phyloP scores from a whole-genome alignment of 2,888 invertebrate genomes.

The Drosophila greeni region DNA sequence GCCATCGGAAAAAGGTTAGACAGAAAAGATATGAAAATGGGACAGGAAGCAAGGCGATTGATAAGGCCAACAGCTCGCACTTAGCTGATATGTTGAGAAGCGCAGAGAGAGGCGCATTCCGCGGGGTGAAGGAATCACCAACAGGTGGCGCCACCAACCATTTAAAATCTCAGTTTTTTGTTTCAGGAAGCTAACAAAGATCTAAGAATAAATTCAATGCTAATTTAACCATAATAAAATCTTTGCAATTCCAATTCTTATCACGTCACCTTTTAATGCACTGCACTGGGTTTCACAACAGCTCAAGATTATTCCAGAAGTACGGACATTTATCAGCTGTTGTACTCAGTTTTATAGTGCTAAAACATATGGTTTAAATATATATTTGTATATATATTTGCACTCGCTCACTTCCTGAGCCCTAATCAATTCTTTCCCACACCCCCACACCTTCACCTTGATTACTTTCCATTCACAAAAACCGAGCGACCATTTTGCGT shows the following conservation, averaged over 20 bases:
- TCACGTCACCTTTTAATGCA: conserved; percentile 3
- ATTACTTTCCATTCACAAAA: conserved; percentile 63
- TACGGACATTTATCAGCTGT: conserved; percentile 9
- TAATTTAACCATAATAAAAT: conserved; percentile 5
- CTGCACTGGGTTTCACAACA: not conserved
- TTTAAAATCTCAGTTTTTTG: not conserved
- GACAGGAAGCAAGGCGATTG: conserved; percentile 21
- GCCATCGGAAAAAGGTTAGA: conserved; percentile 34
- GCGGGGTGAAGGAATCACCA: not conserved
- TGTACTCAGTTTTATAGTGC: conserved; percentile 6
- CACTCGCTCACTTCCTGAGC: conserved; percentile 26
- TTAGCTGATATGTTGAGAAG: conserved; percentile 25
- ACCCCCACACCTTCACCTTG: conserved; percentile 2
- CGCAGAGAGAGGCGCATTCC: conserved; percentile 27
- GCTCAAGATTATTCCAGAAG: conserved; percentile 12
- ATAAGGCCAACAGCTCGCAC: conserved; percentile 30
- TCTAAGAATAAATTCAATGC: not conserved
- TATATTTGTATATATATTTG: conserved; percentile 3
- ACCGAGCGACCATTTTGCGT: conserved; percentile 43
- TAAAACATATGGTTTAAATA: conserved; percentile 20
- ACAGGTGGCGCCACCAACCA: conserved; percentile 22
- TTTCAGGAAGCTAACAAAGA: conserved; percentile 2
- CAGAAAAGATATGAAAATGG: conserved; percentile 36
- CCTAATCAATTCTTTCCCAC: conserved; percentile 4
- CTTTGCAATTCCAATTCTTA: not conserved